Base-by-base conservation (phyloP, 2,888 invertebrate species). In the Lepidochrysops patricia region DNA sequence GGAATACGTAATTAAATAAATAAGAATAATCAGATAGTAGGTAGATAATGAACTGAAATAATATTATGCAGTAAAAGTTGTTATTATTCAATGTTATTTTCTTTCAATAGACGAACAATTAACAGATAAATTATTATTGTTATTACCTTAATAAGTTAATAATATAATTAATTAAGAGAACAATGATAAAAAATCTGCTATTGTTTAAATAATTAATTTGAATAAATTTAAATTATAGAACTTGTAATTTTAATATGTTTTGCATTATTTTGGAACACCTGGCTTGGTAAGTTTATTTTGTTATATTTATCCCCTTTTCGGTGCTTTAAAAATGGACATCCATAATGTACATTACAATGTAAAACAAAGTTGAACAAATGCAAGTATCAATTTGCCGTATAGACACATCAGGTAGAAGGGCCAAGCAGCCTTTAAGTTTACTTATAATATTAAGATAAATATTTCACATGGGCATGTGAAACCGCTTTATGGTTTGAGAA, bases 361-460 rank as follows among this genome's bases (percentile, higher is more conserved):
- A n/a, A n/a, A n/a, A n/a, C n/a, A n/a, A n/a, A n/a, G n/a, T n/a
- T n/a, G n/a, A n/a, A n/a, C n/a, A n/a, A 37, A 43, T 15, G 25
- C 61, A 76, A 76, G 70, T 74, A 79, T 73, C 82, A 83, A 83
- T 70, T 74, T 60, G 26, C 61, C 57, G 68, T 60, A 62, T 58
- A 63, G 64, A 61, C 58, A 49, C 63, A 65, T 63, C 60, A 65
- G 60, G 59, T 60, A 65, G 68, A 66, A 73, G 71, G 70, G 69
- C 74, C 70, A 70, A 70, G 70, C 71, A 72, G 73, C 75, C 73
- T 77, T 82, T 77, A 81, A 80, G 88, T 89, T 89, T 86, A 88
- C 89, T 84, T 89, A 88, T 88, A 86, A 87, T 87, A 89, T 89
- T 86, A 88, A 82, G 84, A 80, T 86, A 89, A 87, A 88, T 87